Evolutionary conservation across 2,888 invertebrate species (phyloP).

Genomic region (Hemaris fuciformis): DNA sequence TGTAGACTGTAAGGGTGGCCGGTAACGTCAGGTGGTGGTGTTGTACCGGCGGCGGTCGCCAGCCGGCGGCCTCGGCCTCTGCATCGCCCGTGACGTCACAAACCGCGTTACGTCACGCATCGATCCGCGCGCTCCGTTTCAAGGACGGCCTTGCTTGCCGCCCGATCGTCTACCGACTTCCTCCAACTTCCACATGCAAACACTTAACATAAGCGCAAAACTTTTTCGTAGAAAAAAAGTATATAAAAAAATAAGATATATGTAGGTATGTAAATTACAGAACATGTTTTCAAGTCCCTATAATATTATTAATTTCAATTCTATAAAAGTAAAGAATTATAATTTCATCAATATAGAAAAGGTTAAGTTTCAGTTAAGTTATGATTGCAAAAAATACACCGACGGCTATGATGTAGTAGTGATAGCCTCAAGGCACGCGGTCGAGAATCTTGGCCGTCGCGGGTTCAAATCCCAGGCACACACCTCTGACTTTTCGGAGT

Average conservation of each 20-base stretch:
- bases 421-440: no score
- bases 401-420: no score
- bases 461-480: no score
- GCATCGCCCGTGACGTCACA: conserved; percentile 73
- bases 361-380: no score
- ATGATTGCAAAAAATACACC: no score
- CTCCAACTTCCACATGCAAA: conserved; percentile 30
- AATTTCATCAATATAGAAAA: no score
- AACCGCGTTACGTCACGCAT: conserved; percentile 68
- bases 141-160: conserved; percentile 72
- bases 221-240: not conserved
- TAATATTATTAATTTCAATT: no score
- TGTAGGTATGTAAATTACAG: no score
- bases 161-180: conserved; percentile 57
- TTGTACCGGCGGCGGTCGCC: conserved; percentile 25
- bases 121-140: conserved; percentile 68
- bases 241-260: not conserved
- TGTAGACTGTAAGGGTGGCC: conserved; percentile 48
- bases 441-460: no score
- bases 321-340: no score
- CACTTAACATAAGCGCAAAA: not conserved
- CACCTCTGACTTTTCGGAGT: no score
- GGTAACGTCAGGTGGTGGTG: conserved; percentile 42
- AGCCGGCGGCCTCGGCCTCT: conserved; percentile 56
- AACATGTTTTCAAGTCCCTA: no score